Evolutionary conservation across 1,140 invertebrate genomes (phyloP).

Genomic region (Drosophila aff.): DNA sequence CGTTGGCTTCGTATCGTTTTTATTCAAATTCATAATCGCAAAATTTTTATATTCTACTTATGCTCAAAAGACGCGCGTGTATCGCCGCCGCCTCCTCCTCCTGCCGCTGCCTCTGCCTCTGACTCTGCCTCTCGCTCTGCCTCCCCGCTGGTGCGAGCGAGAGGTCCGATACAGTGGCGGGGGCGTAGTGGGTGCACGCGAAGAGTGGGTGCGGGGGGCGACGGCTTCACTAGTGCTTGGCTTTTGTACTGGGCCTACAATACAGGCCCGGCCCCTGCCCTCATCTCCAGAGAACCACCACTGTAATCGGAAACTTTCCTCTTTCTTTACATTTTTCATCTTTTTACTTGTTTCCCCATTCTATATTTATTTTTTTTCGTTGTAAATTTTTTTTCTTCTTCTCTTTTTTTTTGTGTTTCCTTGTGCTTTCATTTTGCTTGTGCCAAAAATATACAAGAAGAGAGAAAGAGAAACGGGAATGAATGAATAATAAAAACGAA

Average conservation of each 20-base stretch:
- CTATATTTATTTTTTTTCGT: constrained; percentile 43
- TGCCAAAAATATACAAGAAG: constrained; percentile 67
- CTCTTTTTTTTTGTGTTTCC: constrained; percentile 34
- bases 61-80: constrained; percentile 72
- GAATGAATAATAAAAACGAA: constrained; percentile 84
- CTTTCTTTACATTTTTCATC: constrained; percentile 82
- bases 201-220: not conserved
- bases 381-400: constrained; percentile 32
- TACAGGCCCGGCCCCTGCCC: constrained; percentile 1
- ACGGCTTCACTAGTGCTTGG: constrained; percentile 54
- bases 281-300: constrained; percentile 21
- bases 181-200: not conserved
- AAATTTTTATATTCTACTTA: constrained; percentile 84
- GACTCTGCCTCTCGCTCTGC: not conserved
- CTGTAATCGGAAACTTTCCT: constrained; percentile 84
- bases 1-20: constrained; percentile 78
- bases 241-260: constrained; percentile 73
- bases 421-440: constrained; percentile 76
- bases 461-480: constrained; percentile 45
- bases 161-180: constrained; percentile 1
- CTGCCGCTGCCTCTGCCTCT: not conserved
- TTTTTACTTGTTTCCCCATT: constrained; percentile 64
- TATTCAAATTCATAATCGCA: constrained; percentile 85
- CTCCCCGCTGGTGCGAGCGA: not conserved
- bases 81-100: constrained; percentile 28